phyloP scores from a whole-genome alignment of 2,888 invertebrate species.

The Periphyllus acericola region DNA sequence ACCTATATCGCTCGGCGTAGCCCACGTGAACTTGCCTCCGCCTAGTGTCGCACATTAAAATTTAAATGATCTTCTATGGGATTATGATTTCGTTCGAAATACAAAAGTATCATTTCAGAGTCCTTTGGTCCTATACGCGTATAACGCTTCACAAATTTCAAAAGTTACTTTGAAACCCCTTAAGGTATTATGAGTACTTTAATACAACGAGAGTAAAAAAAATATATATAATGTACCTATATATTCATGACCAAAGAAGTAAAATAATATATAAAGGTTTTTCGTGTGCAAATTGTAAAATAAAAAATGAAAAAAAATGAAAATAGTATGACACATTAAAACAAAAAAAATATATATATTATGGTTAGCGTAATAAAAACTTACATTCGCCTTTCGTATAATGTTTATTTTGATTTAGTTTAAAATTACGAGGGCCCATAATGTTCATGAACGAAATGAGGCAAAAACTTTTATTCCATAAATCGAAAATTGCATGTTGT shows the following conservation, averaged over 20 bases:
- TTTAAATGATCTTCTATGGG: neutral
- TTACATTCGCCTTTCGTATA: neutral
- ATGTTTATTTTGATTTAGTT: slow-evolving; percentile 1
- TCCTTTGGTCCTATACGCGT: slow-evolving; percentile 2
- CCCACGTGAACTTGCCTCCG: too few relatives aligned
- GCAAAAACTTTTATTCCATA: neutral
- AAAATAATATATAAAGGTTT: slow-evolving; percentile 9
- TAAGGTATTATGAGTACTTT: slow-evolving; percentile 41
- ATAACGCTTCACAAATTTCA: slow-evolving; percentile 15
- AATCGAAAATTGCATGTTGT: neutral
- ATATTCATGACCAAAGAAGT: neutral
- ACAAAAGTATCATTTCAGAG: neutral
- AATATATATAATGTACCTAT: neutral
- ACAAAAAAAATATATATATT: neutral
- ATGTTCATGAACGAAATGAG: neutral
- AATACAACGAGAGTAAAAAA: slow-evolving; percentile 14
- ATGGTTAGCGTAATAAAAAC: neutral
- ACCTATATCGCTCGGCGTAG: too few relatives aligned
- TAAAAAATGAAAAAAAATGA: neutral
- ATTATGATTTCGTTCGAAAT: slow-evolving; percentile 35
- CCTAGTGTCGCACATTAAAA: too few relatives aligned
- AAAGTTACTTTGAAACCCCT: slow-evolving; percentile 33
- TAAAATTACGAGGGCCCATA: neutral
- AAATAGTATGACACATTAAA: too few relatives aligned
- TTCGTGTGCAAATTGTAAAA: slow-evolving; percentile 2